These are phyloP conservation scores for Cettia cetti DNA, from an alignment of 2,113 vertebrate species.

Conservation along the genomic window DNA sequence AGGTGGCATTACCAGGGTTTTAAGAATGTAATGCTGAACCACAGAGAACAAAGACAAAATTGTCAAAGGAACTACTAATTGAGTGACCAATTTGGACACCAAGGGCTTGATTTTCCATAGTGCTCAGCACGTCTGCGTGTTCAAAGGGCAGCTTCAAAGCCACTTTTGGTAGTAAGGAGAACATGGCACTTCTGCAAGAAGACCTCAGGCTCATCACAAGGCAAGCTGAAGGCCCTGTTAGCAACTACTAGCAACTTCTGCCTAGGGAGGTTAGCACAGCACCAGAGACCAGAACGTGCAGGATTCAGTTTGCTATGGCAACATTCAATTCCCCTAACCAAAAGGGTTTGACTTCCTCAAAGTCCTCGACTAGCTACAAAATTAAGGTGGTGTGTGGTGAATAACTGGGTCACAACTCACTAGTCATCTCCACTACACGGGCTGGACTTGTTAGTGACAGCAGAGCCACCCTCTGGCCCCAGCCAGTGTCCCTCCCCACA, in stretches of 20 bases:
- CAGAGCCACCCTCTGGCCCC: not conserved
- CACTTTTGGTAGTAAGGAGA: conserved; percentile 1
- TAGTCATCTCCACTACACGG: not conserved
- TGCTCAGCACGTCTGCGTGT: not conserved
- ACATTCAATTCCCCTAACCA: not conserved
- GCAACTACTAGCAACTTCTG: not conserved
- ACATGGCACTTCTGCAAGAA: not conserved
- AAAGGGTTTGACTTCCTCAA: not conserved
- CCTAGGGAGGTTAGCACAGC: not conserved
- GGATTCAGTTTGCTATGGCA: not conserved
- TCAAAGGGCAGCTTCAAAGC: conserved; percentile 33
- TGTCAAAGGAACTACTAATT: conserved; percentile 48
- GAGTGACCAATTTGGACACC: conserved; percentile 47
- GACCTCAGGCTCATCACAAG: not conserved
- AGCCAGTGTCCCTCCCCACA: rapidly evolving
- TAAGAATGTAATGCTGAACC: conserved; percentile 36
- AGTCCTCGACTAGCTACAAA: not conserved
- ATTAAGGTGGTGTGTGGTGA: not conserved
- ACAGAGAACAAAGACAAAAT: conserved; percentile 53
- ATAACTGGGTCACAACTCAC: not conserved
- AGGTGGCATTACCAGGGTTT: conserved; percentile 59
- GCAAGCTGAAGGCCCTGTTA: not conserved
- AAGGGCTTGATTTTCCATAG: conserved; percentile 47
- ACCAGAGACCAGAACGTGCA: not conserved
- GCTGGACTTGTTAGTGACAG: not conserved